phyloP scores from a whole-genome alignment of 2,113 vertebrate species.

The Pygathrix nemaeus region DNA sequence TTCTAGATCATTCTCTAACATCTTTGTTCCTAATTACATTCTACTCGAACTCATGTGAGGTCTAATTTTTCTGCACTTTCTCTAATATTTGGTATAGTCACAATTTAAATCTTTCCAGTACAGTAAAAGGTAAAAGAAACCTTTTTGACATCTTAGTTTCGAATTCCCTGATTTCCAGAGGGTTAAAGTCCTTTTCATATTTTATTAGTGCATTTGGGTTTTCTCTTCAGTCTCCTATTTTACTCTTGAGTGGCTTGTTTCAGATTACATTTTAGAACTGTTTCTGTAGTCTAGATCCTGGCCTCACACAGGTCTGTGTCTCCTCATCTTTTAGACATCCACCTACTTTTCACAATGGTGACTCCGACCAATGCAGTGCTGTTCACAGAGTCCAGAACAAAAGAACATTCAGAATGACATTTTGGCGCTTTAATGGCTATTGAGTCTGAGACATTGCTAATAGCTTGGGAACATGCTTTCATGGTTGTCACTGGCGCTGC shows the following conservation, averaged over 20 bases:
- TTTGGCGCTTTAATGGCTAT: not conserved
- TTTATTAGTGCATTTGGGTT: fast-evolving
- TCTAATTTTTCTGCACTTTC: not conserved
- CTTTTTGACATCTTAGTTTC: not conserved
- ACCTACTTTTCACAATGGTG: not conserved
- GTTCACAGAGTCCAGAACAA: not conserved
- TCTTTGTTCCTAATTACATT: not conserved
- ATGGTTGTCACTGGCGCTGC: fast-evolving
- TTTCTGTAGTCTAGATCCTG: not conserved
- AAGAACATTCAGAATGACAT: not conserved
- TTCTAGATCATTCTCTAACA: not conserved
- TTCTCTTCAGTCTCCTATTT: not conserved
- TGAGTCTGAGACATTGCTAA: not conserved
- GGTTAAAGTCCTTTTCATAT: no score
- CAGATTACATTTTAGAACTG: not conserved
- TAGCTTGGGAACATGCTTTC: fast-evolving
- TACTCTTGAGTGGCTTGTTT: no score
- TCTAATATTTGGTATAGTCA: not conserved
- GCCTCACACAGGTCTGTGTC: not conserved
- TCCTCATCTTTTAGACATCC: not conserved
- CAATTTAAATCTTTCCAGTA: not conserved
- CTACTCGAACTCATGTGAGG: not conserved
- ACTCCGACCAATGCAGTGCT: not conserved
- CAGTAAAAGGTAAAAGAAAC: not conserved
- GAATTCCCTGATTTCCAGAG: not conserved